Evolutionary conservation across 2,888 invertebrate species (phyloP).

Genomic region (Lochmaea capreae): DNA sequence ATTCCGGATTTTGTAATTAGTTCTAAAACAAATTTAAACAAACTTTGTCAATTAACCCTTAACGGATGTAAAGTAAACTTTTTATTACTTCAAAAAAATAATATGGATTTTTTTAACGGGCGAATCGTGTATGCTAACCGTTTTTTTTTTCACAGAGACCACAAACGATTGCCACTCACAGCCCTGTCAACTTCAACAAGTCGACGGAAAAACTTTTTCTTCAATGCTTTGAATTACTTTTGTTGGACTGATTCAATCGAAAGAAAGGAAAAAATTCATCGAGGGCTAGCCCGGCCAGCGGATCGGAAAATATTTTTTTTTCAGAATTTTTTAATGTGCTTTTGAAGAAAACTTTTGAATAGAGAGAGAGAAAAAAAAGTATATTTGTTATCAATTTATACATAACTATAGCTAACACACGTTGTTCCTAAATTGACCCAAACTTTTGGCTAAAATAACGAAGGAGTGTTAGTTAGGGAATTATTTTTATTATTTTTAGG

Average conservation of each 20-base stretch:
- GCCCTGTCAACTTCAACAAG: slow-evolving; percentile 27
- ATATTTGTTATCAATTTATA: too few relatives aligned
- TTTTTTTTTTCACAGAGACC: slow-evolving; percentile 19
- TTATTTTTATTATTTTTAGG: too few relatives aligned
- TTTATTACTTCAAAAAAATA: slow-evolving; percentile 18
- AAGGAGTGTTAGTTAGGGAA: too few relatives aligned
- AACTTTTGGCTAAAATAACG: too few relatives aligned
- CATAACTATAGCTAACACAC: too few relatives aligned
- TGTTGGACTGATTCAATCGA: slow-evolving; percentile 8
- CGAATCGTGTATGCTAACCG: slow-evolving; percentile 41
- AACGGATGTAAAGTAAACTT: slow-evolving; percentile 13
- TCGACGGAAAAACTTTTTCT: slow-evolving; percentile 28
- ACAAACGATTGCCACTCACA: slow-evolving; percentile 38
- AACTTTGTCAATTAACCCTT: slow-evolving; percentile 21
- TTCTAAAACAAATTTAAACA: slow-evolving; percentile 3
- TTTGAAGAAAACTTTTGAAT: not conserved
- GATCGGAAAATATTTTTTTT: not conserved
- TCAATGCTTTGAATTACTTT: slow-evolving; percentile 24
- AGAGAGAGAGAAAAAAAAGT: too few relatives aligned
- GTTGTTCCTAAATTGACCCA: too few relatives aligned
- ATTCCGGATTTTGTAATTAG: too few relatives aligned
- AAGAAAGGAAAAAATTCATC: slow-evolving; percentile 2
- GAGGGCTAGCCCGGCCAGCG: not conserved
- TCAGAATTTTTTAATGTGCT: not conserved
- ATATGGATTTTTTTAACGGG: slow-evolving; percentile 29